phyloP scores from a whole-genome alignment of 2,113 vertebrate genomes.

The Nesospiza acunhae region DNA sequence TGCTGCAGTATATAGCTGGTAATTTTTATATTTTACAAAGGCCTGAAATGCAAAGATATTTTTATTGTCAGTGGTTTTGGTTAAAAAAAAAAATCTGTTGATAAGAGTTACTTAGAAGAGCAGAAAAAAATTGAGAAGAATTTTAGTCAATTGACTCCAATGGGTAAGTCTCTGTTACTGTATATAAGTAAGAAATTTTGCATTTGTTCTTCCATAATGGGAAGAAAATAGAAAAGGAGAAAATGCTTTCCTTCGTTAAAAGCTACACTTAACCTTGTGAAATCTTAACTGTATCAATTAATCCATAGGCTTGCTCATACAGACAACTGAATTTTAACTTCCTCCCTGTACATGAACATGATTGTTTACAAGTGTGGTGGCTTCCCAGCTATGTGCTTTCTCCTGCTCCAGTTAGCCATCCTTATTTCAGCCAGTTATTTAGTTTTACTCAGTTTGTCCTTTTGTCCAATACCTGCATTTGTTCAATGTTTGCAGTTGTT shows the following conservation, averaged over 20 bases:
- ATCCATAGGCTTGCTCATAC: background rate
- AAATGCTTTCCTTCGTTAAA: background rate
- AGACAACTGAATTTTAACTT: background rate
- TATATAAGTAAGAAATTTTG: background rate
- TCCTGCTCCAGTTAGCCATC: background rate
- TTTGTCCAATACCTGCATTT: background rate
- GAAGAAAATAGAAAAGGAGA: background rate
- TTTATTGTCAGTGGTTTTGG: background rate
- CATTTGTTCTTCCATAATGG: background rate
- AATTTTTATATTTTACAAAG: background rate
- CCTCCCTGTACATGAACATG: background rate
- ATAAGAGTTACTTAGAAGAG: background rate
- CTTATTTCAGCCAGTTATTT: background rate
- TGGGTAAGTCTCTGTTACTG: background rate
- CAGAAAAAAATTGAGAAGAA: background rate
- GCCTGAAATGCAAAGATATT: background rate
- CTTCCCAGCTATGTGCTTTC: background rate
- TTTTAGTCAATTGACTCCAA: background rate
- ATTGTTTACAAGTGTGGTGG: background rate
- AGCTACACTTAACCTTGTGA: background rate
- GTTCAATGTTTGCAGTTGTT: background rate
- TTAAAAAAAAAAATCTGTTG: background rate
- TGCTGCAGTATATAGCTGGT: background rate
- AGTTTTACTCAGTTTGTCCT: background rate
- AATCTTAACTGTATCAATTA: background rate